Percentiles rank a stretch among this genome's conserved stretches.
phyloP scores from a whole-genome alignment of 2,113 vertebrate genomes.

The Heterocephalus glaber region DNA sequence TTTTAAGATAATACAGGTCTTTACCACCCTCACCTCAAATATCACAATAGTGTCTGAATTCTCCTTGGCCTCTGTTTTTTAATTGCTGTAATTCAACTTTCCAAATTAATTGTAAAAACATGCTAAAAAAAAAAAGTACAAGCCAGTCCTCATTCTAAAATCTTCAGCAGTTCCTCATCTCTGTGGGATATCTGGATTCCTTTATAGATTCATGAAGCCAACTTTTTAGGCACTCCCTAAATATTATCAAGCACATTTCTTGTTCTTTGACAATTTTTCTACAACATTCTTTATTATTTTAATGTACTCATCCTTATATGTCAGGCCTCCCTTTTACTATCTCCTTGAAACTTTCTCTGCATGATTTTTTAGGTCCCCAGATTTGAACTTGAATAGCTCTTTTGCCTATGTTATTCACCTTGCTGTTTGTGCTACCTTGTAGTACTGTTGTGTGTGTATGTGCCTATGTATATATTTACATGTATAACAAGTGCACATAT shows the following conservation, averaged over 20 bases:
- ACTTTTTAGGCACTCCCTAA: neutral
- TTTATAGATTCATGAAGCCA: neutral
- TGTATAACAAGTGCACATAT: neutral
- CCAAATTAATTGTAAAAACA: neutral
- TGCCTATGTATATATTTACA: neutral
- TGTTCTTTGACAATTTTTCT: neutral
- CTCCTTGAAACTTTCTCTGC: neutral
- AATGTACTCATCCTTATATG: neutral
- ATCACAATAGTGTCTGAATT: neutral
- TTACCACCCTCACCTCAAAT: neutral
- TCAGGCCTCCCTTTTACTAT: neutral
- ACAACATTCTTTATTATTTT: neutral
- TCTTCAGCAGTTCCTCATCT: neutral
- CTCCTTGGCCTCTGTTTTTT: neutral
- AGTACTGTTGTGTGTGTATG: neutral
- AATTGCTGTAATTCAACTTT: neutral
- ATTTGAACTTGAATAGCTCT: neutral
- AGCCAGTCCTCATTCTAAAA: conserved; percentile 35
- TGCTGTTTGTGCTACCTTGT: neutral
- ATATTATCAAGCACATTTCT: neutral
- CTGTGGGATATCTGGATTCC: neutral
- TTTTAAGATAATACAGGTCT: neutral
- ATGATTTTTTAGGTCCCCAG: neutral
- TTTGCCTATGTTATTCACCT: neutral
- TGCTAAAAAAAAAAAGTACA: neutral